Conservation (phyloP, 23 tunicate species). For the Ascidia mentula region DNA sequence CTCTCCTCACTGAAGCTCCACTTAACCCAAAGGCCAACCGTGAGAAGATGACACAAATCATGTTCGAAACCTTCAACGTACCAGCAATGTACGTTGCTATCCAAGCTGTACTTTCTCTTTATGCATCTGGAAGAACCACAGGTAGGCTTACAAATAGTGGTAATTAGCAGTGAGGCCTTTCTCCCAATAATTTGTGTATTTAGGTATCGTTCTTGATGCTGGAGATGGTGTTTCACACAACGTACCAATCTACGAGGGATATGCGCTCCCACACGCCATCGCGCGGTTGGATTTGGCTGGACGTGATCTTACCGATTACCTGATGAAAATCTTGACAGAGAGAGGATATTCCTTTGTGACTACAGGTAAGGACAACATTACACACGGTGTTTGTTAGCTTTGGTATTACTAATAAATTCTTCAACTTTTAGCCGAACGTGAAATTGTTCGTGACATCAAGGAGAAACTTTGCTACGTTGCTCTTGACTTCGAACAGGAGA, state of each 20-base stretch:
- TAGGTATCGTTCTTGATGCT: constrained; percentile 91
- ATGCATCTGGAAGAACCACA: constrained; percentile 92
- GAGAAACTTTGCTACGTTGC: constrained; percentile 98
- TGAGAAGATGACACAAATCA: constrained; percentile 95
- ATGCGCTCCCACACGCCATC: constrained; percentile 99
- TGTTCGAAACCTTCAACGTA: constrained; percentile 96
- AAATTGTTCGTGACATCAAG: constrained; percentile 98
- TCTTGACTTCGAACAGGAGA: constrained; percentile 97
- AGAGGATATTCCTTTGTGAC: constrained; percentile 95
- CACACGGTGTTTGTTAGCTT: background rate
- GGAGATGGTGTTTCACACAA: constrained; percentile 99
- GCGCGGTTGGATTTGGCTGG: constrained; percentile 96
- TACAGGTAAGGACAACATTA: constrained; percentile 47
- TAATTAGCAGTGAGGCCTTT: background rate
- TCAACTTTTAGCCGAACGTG: constrained; percentile 73
- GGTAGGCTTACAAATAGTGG: constrained; percentile 30
- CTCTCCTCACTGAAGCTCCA: constrained; percentile 89
- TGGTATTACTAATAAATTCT: background rate
- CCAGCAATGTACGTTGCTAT: constrained; percentile 98
- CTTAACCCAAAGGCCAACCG: constrained; percentile 94
- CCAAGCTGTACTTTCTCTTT: constrained; percentile 88
- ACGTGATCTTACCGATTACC: constrained; percentile 94
- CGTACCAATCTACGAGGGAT: constrained; percentile 98
- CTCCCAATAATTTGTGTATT: background rate
- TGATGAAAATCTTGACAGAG: constrained; percentile 96